These are phyloP conservation scores for Neelides sp. DNA, from an alignment of 1,140 invertebrate species.

Conservation along the genomic window DNA sequence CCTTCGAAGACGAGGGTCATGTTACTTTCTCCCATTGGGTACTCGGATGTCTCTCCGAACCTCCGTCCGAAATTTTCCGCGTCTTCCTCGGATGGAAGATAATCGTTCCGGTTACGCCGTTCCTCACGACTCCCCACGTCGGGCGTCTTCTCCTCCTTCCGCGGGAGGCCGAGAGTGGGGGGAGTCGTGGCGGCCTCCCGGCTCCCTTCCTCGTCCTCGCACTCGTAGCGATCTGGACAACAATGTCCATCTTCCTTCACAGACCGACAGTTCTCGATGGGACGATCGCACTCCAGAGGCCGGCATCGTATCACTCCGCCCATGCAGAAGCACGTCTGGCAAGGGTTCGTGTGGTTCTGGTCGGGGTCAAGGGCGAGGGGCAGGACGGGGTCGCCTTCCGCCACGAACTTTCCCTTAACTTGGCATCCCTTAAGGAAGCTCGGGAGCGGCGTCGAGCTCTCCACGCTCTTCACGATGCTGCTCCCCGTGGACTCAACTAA, in stretches of 20 bases:
- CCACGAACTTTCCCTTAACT: constrained; percentile 46
- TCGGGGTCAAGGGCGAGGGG: constrained; percentile 35
- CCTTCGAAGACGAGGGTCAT: too few relatives aligned
- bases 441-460: constrained; percentile 24
- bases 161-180: neutral
- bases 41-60: too few relatives aligned
- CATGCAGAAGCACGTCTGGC: constrained; percentile 58
- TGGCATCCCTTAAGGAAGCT: constrained; percentile 46
- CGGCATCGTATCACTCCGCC: constrained; percentile 58
- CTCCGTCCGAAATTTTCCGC: too few relatives aligned
- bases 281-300: constrained; percentile 57
- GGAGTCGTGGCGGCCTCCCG: neutral
- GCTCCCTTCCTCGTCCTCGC: constrained; percentile 4
- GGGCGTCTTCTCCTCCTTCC: constrained; percentile 1
- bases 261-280: constrained; percentile 58
- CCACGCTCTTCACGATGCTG: constrained; percentile 22
- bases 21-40: too few relatives aligned
- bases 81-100: too few relatives aligned
- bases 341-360: constrained; percentile 19
- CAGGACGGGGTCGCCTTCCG: constrained; percentile 61
- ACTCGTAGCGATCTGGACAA: constrained; percentile 48
- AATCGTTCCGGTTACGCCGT: constrained; percentile 17
- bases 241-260: constrained; percentile 62
- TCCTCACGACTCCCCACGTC: constrained; percentile 28
- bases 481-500: constrained; percentile 24